Percentiles rank a stretch among this genome's conserved stretches.
phyloP scores from a whole-genome alignment of 2,888 invertebrate species.

The Parnassius orleans region DNA sequence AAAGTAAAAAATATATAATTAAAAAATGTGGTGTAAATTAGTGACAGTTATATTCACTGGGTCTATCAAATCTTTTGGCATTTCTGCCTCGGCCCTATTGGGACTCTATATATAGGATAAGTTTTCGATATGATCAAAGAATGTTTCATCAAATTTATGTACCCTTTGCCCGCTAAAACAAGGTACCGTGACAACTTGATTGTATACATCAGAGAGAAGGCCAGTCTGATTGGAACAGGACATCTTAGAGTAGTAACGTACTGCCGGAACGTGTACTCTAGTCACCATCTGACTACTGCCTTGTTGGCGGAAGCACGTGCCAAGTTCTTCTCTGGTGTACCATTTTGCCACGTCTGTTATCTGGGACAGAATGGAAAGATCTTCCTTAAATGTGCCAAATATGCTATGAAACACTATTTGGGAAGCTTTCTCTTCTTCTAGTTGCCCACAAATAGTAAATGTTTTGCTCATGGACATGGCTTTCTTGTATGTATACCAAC shows the following conservation, averaged over 20 bases:
- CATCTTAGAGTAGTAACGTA: conserved; percentile 33
- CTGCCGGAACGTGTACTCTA: conserved; percentile 18
- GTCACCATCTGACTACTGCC: too few species aligned
- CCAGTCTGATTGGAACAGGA: conserved; percentile 28
- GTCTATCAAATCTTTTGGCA: too few species aligned
- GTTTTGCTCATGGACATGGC: neutral
- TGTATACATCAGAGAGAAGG: conserved; percentile 33
- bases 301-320: conserved; percentile 25
- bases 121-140: too few species aligned
- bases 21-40: too few species aligned
- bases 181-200: conserved; percentile 13
- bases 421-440: conserved; percentile 30
- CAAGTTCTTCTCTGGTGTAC: conserved; percentile 33
- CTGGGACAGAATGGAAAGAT: too few species aligned
- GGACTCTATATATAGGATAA: too few species aligned
- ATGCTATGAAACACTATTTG: too few species aligned
- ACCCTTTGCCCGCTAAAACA: neutral
- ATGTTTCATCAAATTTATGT: too few species aligned
- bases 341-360: too few species aligned
- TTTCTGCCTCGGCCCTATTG: too few species aligned
- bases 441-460: conserved; percentile 25
- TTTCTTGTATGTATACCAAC: conserved; percentile 33
- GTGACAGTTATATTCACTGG: too few species aligned
- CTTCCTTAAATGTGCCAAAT: neutral
- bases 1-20: too few species aligned